phyloP scores from a whole-genome alignment of 2,113 vertebrate species.

The Chiloscyllium plagiosum region DNA sequence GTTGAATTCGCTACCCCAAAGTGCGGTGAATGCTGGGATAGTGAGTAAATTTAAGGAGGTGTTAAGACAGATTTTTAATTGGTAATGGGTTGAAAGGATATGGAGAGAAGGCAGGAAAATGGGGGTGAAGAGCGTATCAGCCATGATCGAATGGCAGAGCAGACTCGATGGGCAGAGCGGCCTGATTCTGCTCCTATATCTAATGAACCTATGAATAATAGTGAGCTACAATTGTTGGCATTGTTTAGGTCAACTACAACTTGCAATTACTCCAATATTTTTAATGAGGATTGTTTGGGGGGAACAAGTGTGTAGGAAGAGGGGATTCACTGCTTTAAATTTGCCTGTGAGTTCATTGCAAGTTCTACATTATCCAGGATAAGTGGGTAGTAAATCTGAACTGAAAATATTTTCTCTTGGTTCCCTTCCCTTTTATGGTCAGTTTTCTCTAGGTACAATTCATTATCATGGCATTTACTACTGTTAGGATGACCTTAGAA shows the following conservation, averaged over 20 bases:
- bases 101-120: no score
- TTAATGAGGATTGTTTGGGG: neutral
- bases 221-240: neutral
- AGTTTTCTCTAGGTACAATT: neutral
- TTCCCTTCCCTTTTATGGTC: neutral
- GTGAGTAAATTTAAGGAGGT: no score
- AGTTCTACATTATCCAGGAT: neutral
- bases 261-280: neutral
- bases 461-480: neutral
- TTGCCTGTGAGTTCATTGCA: neutral
- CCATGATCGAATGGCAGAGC: no score
- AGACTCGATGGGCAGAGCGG: no score
- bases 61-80: no score
- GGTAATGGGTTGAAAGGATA: no score
- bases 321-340: neutral
- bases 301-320: neutral
- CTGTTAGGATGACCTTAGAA: constrained; percentile 1
- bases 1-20: no score
- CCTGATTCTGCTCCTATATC: no score
- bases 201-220: neutral
- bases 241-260: neutral
- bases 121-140: no score
- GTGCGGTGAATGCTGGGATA: no score
- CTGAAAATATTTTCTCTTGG: neutral
- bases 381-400: neutral